Evolutionary conservation across 2,797 vertebrate genomes (phyloP).

Genomic region (Amphiprion clarkii): DNA sequence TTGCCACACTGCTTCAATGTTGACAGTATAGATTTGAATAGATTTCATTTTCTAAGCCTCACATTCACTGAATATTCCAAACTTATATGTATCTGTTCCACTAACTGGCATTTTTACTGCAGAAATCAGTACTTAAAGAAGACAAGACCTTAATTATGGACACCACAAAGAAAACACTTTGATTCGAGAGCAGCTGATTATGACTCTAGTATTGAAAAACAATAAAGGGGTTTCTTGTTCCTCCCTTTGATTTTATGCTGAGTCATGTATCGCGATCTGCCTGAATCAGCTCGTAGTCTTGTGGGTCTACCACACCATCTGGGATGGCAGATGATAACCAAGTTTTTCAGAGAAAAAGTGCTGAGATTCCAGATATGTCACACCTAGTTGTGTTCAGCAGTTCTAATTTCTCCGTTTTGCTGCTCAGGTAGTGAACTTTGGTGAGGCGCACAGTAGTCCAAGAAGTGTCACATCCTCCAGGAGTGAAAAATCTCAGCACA

Average conservation of each 20-base stretch:
- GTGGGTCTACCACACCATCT: conserved; percentile 78
- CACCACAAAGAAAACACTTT: neutral
- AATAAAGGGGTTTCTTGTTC: conserved; percentile 24
- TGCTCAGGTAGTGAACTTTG: conserved; percentile 58
- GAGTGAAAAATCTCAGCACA: conserved; percentile 30
- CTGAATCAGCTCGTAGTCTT: conserved; percentile 78
- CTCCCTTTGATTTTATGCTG: conserved; percentile 72
- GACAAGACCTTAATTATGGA: conserved; percentile 3
- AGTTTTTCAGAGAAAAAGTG: conserved; percentile 65
- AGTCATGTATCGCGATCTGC: conserved; percentile 64
- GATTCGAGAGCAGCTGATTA: conserved; percentile 16
- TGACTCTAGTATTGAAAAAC: conserved; percentile 19
- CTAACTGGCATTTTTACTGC: conserved; percentile 5
- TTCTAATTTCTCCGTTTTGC: conserved; percentile 67
- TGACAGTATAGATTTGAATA: neutral
- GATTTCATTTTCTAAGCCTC: conserved; percentile 4
- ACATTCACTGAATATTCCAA: conserved; percentile 12
- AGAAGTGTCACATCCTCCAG: conserved; percentile 25
- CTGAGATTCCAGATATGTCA: conserved; percentile 71
- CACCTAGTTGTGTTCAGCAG: conserved; percentile 70
- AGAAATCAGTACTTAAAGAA: neutral
- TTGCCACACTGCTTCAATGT: conserved; percentile 9
- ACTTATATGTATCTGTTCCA: conserved; percentile 15
- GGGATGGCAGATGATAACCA: conserved; percentile 78
- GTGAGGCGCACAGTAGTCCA: conserved; percentile 31